Evolutionary conservation across 2,888 invertebrate genomes (phyloP), one percentile per base, ranked within the genome.

Genomic region (Andrena chrysosceles): DNA sequence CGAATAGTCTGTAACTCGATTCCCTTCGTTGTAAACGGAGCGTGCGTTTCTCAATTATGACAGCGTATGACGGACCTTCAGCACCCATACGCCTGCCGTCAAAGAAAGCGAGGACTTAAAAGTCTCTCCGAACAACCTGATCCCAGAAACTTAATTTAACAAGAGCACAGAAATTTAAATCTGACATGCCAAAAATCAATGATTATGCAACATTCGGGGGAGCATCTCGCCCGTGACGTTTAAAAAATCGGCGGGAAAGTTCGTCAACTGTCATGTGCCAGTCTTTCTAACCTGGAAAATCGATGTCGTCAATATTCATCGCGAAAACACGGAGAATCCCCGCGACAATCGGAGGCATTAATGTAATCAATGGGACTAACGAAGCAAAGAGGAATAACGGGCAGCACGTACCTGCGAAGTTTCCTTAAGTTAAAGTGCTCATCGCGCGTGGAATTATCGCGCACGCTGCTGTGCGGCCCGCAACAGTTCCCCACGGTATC

Each of bases 181-280:
- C 48, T 29, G 35, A 20, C 59, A 8, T 7, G 0, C 48, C 7
- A 60, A 60, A 70, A 31, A 70, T 70, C 48, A 8, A 64, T 16
- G 16, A 60, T 59, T 20, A 20, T 59, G 35, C 20, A 29, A 67
- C 33, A 31, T 42, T 63, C 1, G 2, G 13, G 60, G 6, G 26
- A 29, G 26, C 13, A 56, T 16, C 35, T 8, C 0, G 33, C 33
- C 56, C 13, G 16, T 54, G 63, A 66, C 8, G 54, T 59, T 85
- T 85, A 52, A 54, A 77, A 84, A 83, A 81, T 66, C 76, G 87
- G 87, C 87, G 87, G 85, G 87, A 87, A 87, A 85, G 77, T 33
- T 48, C 29, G 69, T 4, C 48, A 66, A 60, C 59, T 80, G 85
- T 85, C 84, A 85, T 87, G 80, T 87, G 80, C 67, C 59, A 67